Percentiles rank a stretch among this genome's conserved stretches.
Conservation (phyloP, 1,140 invertebrate genomes). For the Calliphora vicina region DNA sequence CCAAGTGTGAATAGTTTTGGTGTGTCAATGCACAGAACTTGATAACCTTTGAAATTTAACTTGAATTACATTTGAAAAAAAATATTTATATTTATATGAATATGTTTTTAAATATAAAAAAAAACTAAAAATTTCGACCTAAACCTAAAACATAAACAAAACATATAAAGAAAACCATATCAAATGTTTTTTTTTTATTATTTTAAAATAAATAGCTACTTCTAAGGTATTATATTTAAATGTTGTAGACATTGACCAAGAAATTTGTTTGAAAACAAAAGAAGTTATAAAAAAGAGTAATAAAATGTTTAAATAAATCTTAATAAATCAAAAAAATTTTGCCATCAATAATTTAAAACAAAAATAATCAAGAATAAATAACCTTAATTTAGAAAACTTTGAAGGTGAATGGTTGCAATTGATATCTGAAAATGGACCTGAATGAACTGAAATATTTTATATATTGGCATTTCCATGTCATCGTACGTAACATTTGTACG, state of each 20-base stretch:
- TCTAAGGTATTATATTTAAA: background rate
- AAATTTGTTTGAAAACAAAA: background rate
- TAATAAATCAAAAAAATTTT: background rate
- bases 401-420: too few relatives aligned
- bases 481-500: too few relatives aligned
- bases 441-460: too few relatives aligned
- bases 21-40: slow-evolving; percentile 25
- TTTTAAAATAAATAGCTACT: background rate
- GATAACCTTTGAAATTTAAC: slow-evolving; percentile 25
- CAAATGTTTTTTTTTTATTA: background rate
- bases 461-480: too few relatives aligned
- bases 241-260: slow-evolving; percentile 30
- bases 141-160: background rate
- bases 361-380: background rate
- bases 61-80: slow-evolving; percentile 26
- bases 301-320: background rate
- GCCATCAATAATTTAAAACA: background rate
- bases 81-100: background rate
- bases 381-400: background rate
- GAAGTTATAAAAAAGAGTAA: background rate
- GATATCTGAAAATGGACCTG: too few relatives aligned
- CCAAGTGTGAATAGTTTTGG: background rate
- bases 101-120: background rate
- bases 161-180: background rate
- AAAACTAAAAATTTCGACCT: background rate